A percentile compares a stretch with the other conserved stretches of the same genome.
Evolutionary conservation across 2,888 invertebrate species (phyloP).

Genomic region (Pollenia griseotomentosa): DNA sequence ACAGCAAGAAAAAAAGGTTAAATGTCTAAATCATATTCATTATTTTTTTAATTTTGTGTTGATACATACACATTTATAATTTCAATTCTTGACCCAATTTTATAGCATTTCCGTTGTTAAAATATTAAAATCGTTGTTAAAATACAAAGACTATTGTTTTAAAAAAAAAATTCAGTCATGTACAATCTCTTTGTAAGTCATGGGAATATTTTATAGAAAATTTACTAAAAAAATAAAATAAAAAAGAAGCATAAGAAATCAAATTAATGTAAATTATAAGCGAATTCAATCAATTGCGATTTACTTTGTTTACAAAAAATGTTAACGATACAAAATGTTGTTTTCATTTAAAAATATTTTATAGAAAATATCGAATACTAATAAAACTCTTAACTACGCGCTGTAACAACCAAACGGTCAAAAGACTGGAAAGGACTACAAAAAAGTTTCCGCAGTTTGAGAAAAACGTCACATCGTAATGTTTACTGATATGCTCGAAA

Average conservation of each 20-base stretch:
- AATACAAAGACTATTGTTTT: constrained; percentile 12
- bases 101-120: constrained; percentile 59
- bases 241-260: neutral
- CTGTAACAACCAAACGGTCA: too few species aligned
- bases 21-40: constrained; percentile 25
- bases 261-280: neutral
- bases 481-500: too few species aligned
- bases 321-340: too few species aligned
- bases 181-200: constrained; percentile 25
- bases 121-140: constrained; percentile 15
- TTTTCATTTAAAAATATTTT: too few species aligned
- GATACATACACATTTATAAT: neutral
- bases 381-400: too few species aligned
- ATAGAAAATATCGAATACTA: too few species aligned
- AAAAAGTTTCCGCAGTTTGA: too few species aligned
- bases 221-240: neutral
- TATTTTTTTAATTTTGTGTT: neutral
- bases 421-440: too few species aligned
- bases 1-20: neutral
- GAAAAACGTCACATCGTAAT: too few species aligned
- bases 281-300: too few species aligned
- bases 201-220: constrained; percentile 4
- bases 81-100: constrained; percentile 66
- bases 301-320: too few species aligned
- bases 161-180: constrained; percentile 7